Percentiles rank a stretch among this genome's conserved stretches.
Conservation (phyloP, 2,113 vertebrate species). For the Passer montanus region DNA sequence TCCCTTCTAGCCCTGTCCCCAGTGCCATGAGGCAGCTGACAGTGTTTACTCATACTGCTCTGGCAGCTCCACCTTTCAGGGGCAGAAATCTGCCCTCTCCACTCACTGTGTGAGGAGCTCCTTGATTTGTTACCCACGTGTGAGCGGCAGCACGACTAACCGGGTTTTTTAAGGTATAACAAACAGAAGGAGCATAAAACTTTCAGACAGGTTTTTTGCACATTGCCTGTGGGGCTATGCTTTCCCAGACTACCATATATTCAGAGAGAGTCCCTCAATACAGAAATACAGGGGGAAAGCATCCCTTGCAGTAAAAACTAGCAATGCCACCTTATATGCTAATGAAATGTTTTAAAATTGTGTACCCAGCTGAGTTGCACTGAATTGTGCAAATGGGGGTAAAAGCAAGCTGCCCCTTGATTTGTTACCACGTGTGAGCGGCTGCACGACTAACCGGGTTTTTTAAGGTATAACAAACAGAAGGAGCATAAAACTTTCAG, state of each 20-base stretch:
- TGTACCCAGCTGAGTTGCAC: neutral
- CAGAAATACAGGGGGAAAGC: neutral
- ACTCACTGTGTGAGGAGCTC: neutral
- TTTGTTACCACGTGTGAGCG: neutral
- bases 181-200: neutral
- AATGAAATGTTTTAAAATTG: conserved; percentile 6
- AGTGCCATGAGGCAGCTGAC: neutral
- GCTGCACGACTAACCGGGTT: neutral
- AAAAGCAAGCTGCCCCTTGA: conserved; percentile 15
- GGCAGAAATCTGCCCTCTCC: conserved; percentile 15
- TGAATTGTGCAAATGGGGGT: neutral
- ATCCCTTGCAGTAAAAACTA: neutral
- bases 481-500: neutral
- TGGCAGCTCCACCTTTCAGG: neutral
- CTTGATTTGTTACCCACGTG: conserved; percentile 16
- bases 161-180: neutral
- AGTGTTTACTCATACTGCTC: neutral
- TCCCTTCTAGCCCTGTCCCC: neutral
- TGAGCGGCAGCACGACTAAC: neutral
- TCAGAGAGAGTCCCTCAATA: neutral
- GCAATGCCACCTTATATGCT: neutral
- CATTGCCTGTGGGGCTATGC: neutral
- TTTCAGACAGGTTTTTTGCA: conserved; percentile 2
- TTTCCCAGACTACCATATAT: neutral
- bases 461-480: neutral